These are phyloP conservation scores for Heliopora coerulea DNA, from an alignment of 92 coral and sea anemone genomes.

Conservation along the genomic window DNA sequence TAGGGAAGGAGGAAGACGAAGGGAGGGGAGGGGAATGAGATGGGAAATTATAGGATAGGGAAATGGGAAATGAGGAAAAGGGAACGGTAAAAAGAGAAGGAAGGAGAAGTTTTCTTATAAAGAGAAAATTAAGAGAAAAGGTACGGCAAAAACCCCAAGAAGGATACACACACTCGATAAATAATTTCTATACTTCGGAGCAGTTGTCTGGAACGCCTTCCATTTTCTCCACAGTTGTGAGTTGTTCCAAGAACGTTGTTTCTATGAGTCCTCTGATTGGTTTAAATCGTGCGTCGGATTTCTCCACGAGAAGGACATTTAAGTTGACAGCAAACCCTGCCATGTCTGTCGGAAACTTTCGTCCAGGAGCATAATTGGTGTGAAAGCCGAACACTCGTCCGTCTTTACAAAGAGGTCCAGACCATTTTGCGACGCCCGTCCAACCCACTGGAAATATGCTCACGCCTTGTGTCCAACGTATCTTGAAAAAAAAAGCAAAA, in stretches of 20 bases:
- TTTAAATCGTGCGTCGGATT: constrained; percentile 58
- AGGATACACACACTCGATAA: no score
- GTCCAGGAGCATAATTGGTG: constrained; percentile 59
- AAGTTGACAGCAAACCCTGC: constrained; percentile 95
- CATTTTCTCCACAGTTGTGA: constrained; percentile 61
- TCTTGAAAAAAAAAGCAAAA: constrained; percentile 46
- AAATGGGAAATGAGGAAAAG: not conserved
- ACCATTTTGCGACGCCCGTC: constrained; percentile 82
- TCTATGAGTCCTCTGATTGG: constrained; percentile 73
- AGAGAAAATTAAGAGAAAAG: not conserved
- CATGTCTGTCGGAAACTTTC: constrained; percentile 89
- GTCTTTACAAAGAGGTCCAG: constrained; percentile 81
- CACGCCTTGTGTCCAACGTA: constrained; percentile 76
- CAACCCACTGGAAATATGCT: constrained; percentile 97
- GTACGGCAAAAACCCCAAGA: not conserved
- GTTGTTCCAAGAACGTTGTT: constrained; percentile 66
- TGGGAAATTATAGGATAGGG: not conserved
- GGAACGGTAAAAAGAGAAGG: not conserved
- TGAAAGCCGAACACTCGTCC: constrained; percentile 68
- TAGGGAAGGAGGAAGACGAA: not conserved
- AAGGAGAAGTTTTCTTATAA: not conserved
- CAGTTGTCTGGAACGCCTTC: constrained; percentile 77
- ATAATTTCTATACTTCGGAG: constrained; percentile 59
- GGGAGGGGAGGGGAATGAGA: not conserved
- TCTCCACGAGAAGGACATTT: constrained; percentile 50